A percentile compares a stretch with the other conserved stretches of the same genome.
These are phyloP conservation scores for Aythya baeri DNA, from an alignment of 2,113 vertebrate genomes.

Conservation along the genomic window DNA sequence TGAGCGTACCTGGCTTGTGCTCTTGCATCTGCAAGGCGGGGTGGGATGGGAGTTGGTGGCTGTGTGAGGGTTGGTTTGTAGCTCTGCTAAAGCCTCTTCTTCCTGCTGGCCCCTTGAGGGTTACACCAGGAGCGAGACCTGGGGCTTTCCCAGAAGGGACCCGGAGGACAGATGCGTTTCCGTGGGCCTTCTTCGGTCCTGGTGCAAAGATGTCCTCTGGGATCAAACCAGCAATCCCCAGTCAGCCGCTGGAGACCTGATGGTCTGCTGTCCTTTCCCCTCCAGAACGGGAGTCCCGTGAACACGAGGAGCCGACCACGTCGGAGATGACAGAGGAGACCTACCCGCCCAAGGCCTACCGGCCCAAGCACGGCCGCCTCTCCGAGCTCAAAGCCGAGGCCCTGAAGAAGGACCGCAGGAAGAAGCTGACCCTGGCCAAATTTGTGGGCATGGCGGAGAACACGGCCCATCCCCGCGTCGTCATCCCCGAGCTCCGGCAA, in stretches of 20 bases:
- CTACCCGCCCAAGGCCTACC: constrained; percentile 82
- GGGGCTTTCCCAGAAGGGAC: background rate
- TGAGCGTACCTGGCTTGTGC: background rate
- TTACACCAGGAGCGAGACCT: background rate
- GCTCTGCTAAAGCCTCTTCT: background rate
- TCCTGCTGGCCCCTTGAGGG: background rate
- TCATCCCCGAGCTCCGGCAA: constrained; percentile 86
- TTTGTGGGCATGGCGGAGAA: constrained; percentile 82
- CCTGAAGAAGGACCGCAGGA: constrained; percentile 88
- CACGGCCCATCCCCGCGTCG: constrained; percentile 83
- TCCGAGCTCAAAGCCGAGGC: constrained; percentile 89
- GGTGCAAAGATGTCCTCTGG: background rate
- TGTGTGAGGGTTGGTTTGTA: background rate
- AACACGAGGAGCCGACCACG: constrained; percentile 87
- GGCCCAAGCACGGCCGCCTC: constrained; percentile 76
- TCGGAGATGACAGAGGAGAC: constrained; percentile 88
- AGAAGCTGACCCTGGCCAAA: constrained; percentile 86
- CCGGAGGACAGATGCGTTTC: background rate
- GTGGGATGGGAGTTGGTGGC: background rate
- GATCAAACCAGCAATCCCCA: background rate
- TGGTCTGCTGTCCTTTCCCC: background rate
- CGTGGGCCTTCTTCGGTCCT: background rate
- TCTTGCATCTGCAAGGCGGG: background rate
- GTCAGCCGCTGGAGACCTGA: background rate
- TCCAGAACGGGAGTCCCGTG: constrained; percentile 89